These are phyloP conservation scores for Orussus abietinus DNA, from an alignment of 1,140 invertebrate genomes.

Conservation along the genomic window DNA sequence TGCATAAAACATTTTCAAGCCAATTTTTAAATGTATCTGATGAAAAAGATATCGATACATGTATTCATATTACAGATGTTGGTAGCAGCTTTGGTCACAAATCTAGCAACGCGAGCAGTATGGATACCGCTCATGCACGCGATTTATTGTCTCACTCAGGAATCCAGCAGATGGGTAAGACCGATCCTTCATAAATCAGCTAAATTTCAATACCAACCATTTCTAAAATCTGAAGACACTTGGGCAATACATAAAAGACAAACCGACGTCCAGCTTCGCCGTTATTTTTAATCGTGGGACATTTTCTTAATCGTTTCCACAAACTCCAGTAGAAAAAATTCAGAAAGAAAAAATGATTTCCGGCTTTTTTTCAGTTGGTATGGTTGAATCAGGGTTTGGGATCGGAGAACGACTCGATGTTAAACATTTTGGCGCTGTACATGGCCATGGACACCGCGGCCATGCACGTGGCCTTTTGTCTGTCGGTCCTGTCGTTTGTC, in stretches of 20 bases:
- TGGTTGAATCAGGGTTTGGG: constrained; percentile 33
- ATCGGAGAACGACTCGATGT: constrained; percentile 21
- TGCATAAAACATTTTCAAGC: no score
- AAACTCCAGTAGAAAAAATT: no score
- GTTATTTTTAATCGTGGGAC: no score
- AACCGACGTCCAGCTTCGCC: no score
- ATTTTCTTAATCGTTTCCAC: no score
- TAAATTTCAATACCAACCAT: no score
- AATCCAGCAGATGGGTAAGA: constrained; percentile 44
- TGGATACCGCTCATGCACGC: constrained; percentile 45
- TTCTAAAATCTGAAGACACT: no score
- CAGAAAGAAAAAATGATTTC: no score
- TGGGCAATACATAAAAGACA: no score
- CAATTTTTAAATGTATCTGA: no score
- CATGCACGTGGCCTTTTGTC: constrained; percentile 36
- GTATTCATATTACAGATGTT: constrained; percentile 47
- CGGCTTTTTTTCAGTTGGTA: constrained; percentile 27
- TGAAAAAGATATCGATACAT: no score
- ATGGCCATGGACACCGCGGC: constrained; percentile 35
- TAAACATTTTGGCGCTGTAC: constrained; percentile 30
- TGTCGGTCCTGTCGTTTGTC: constrained; percentile 44
- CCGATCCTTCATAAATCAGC: no score
- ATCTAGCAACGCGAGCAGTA: constrained; percentile 38
- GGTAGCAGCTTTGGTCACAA: constrained; percentile 42
- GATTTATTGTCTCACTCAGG: constrained; percentile 37